Evolutionary conservation across 2,797 vertebrate genomes (phyloP), one percentile per base, ranked within the genome.

Genomic region (Distichodus sexfasciatus): DNA sequence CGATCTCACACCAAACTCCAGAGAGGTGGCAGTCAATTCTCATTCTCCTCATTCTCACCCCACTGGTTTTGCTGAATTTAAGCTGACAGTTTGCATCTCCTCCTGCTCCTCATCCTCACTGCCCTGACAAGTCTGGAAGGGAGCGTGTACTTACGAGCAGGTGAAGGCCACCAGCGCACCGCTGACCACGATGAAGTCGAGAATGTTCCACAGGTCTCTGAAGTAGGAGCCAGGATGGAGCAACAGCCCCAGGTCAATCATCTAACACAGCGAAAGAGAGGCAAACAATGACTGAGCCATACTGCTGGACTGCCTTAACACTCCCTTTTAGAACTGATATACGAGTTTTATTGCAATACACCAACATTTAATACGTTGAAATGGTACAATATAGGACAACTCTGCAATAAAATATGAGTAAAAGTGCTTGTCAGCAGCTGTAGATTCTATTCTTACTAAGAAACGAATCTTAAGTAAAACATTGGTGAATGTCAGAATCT

Each of bases 121-220:
- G 17, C 59, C 29, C 44, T 70, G 65, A 67, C 60, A 36, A 48
- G 48, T 19, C 17, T 28, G 47, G 10, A 60, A 67, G 58, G 12
- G 59, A 68, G 55, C 10, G 10, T 50, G 21, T 85, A 95, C 97
- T 98, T 92, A 99, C 97, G 97, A 95, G 92, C 95, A 98, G 70
- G 96, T 95, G 54, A 99, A 99, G 3, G 97, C 97, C 86, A 99
- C 96, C 87, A 99, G 88, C 72, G 97, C 97, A n/a, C 97, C 97
- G 72, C 93, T 99, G 94, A 99, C 97, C 84, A 99, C 97, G 41
- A 99, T 97, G 86, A 99, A 99, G 86, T 99, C 97, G 82, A 99
- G 88, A 75, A 99, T 97, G 78, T 99, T 99, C 97, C 97, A 99
- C 74, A 99, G 90, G 85, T 99, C 97, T 19, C 97, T 94, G 72